Percentiles rank a stretch among this genome's conserved stretches.
phyloP scores from a whole-genome alignment of 2,888 invertebrate species.

The Cantharis nigra region DNA sequence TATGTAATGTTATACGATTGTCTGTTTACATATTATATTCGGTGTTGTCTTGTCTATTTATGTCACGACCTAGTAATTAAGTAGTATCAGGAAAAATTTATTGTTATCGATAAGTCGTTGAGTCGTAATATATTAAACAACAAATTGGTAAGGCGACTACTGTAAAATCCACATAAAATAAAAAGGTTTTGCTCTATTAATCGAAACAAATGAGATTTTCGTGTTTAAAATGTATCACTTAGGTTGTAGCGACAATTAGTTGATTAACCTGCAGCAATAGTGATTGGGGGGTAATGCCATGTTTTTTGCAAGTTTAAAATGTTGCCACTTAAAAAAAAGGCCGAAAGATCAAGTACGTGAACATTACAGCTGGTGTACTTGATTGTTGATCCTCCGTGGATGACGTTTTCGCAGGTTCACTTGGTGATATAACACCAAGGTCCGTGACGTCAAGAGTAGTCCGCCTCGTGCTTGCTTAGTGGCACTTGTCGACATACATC shows the following conservation, averaged over 20 bases:
- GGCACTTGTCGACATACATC: slow-evolving; percentile 25
- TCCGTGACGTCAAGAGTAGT: slow-evolving; percentile 38
- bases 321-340: background rate
- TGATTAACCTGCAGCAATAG: background rate
- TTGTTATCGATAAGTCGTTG: background rate
- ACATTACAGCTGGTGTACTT: slow-evolving; percentile 1
- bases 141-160: background rate
- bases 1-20: background rate
- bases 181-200: background rate
- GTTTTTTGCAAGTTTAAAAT: background rate
- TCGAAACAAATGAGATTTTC: background rate
- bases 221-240: background rate
- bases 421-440: slow-evolving; percentile 38
- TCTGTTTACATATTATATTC: background rate
- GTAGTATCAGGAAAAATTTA: background rate
- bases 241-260: background rate
- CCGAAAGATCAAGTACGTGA: background rate
- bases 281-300: background rate
- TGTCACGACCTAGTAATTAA: background rate
- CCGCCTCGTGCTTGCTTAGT: slow-evolving; percentile 38
- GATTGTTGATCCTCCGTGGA: slow-evolving; percentile 14
- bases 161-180: background rate
- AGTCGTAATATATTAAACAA: background rate
- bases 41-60: background rate
- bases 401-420: slow-evolving; percentile 25